These are phyloP conservation scores for Astreopora myriophthalma DNA, from an alignment of 64 coral and sea anemone genomes.

Conservation along the genomic window DNA sequence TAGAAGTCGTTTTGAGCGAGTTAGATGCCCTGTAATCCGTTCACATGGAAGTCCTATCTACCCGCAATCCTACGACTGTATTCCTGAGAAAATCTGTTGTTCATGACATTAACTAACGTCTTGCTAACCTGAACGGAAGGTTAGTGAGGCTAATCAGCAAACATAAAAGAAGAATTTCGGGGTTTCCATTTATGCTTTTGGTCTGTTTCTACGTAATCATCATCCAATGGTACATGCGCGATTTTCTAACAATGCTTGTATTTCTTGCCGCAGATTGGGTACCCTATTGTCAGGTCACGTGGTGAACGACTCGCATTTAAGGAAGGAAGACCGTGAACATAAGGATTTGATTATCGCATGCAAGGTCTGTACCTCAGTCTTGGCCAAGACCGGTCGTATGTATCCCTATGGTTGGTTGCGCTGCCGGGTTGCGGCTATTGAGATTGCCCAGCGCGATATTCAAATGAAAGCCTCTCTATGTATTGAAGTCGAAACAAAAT, in stretches of 20 bases:
- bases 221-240: not conserved
- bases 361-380: constrained; percentile 28
- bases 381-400: not conserved
- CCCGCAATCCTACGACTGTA: no score
- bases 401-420: not conserved
- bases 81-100: no score
- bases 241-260: not conserved
- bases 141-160: no score
- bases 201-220: not conserved
- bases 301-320: constrained; percentile 31
- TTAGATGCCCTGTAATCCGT: no score
- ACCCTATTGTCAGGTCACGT: constrained; percentile 69
- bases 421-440: not conserved
- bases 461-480: no score
- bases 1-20: no score
- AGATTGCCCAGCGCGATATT: not conserved
- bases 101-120: no score
- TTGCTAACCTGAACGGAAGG: no score
- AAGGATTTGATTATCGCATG: constrained; percentile 76
- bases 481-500: no score
- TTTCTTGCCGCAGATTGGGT: constrained; percentile 64
- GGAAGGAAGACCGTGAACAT: constrained; percentile 6
- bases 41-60: no score
- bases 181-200: not conserved
- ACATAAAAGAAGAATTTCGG: no score